Base-by-base conservation (phyloP, 2,113 vertebrate genomes). In the Accipiter cooperii region DNA sequence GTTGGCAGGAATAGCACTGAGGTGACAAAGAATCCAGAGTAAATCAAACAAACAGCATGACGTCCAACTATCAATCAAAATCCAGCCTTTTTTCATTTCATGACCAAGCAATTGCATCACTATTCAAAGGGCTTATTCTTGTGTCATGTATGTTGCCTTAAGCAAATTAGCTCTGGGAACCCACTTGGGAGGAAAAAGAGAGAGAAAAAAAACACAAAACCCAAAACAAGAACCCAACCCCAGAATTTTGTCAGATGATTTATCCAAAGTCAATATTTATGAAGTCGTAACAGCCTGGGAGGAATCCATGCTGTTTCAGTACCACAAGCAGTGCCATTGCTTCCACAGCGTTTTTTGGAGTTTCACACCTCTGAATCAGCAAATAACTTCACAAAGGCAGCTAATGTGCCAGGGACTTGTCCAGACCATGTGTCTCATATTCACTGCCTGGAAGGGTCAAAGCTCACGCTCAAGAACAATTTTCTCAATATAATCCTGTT, bases 251-350 rank as follows among this genome's bases (percentile, higher is more conserved):
- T 97, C 91, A 89, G 95, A 96, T 94, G 86, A 34, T 89, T 89
- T 96, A 75, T 93, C 96, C 96, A 97, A 95, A 96, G 93, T 96
- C 95, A 97, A 93, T 97, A 96, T 97, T 97, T 97, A 78, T 77
- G 89, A 46, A 95, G 85, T 54, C 21, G 0, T 84, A 96, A 70
- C 60, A 68, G 64, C 87, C 75, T 12, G 5, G 84, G 93, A 95
- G 93, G 93, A 94, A 87, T 88, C 86, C 38, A 10, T 58, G 90
- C 92, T 95, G 84, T 85, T 94, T 85, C 74, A 92, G 94, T 96
- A 95, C 93, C 95, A 82, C 90, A 87, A 95, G 96, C 89, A 85
- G 92, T 94, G 93, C 93, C 91, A 91, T 96, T 94, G 71, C 89
- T 92, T 94, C 95, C 87, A 84, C 49, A 25, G 80, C 29, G 58